Evolutionary conservation across 2,113 vertebrate species (phyloP).

Genomic region (Eulemur macaco): DNA sequence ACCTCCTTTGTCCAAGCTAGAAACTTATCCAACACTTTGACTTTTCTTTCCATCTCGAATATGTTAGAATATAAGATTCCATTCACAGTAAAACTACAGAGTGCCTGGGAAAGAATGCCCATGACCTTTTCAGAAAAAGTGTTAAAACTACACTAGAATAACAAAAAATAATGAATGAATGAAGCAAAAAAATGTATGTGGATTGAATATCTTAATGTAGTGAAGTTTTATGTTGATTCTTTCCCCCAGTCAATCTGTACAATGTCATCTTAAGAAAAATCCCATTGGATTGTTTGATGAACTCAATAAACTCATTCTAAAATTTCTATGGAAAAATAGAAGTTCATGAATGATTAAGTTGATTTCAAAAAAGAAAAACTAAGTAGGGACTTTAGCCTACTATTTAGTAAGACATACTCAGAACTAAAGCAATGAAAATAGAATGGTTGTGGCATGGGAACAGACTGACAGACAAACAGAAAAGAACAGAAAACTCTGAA

Average conservation of each 20-base stretch:
- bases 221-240: not conserved
- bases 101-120: not conserved
- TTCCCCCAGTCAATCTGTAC: not conserved
- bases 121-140: not conserved
- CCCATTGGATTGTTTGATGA: not conserved
- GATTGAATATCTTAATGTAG: not conserved
- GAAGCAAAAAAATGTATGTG: not conserved
- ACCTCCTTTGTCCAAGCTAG: not conserved
- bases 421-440: not conserved
- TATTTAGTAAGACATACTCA: not conserved
- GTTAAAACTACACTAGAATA: not conserved
- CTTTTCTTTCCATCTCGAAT: not conserved
- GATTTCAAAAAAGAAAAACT: constrained; percentile 8
- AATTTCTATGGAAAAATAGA: not conserved
- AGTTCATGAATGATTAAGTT: not conserved
- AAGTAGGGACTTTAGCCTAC: not conserved
- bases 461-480: not conserved
- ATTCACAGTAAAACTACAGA: not conserved
- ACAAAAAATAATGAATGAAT: not conserved
- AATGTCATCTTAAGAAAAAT: not conserved
- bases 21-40: not conserved
- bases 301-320: not conserved
- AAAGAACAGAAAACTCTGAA: not conserved
- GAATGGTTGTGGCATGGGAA: not conserved
- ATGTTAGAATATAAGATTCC: not conserved